A percentile compares a stretch with the other conserved stretches of the same genome.
Evolutionary conservation across 2,797 vertebrate genomes (phyloP).

Genomic region (Neomorphus geoffroyi): DNA sequence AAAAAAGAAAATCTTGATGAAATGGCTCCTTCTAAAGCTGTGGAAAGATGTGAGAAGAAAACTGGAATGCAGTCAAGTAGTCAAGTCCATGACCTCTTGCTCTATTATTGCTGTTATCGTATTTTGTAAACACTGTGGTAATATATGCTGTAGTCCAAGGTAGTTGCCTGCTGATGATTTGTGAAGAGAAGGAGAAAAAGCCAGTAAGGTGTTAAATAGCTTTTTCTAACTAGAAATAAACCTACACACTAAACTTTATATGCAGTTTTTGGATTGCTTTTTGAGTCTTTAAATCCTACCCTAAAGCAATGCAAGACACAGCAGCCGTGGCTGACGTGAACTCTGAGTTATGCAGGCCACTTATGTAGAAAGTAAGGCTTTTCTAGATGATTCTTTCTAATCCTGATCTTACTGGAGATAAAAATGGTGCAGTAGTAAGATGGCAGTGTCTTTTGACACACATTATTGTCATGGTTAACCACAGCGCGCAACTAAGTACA

Average conservation of each 20-base stretch:
- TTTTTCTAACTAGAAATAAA: background rate
- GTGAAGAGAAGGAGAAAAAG: background rate
- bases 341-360: background rate
- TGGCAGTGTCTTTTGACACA: background rate
- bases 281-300: background rate
- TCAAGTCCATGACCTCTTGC: background rate
- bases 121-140: background rate
- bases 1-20: background rate
- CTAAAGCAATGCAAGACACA: background rate
- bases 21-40: background rate
- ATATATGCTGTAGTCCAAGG: background rate
- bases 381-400: background rate
- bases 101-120: background rate
- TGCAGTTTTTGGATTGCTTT: background rate
- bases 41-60: background rate
- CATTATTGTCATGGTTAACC: background rate
- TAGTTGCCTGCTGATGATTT: background rate
- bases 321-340: background rate
- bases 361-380: background rate
- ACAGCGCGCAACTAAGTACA: too few species aligned
- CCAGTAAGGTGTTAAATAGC: background rate
- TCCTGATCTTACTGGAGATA: background rate
- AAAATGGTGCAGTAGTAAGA: background rate
- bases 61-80: background rate
- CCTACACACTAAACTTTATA: background rate